Percentiles rank a stretch among this genome's conserved stretches.
These are phyloP conservation scores for Cylloceria caligata DNA, from an alignment of 2,888 invertebrate genomes.

Conservation along the genomic window DNA sequence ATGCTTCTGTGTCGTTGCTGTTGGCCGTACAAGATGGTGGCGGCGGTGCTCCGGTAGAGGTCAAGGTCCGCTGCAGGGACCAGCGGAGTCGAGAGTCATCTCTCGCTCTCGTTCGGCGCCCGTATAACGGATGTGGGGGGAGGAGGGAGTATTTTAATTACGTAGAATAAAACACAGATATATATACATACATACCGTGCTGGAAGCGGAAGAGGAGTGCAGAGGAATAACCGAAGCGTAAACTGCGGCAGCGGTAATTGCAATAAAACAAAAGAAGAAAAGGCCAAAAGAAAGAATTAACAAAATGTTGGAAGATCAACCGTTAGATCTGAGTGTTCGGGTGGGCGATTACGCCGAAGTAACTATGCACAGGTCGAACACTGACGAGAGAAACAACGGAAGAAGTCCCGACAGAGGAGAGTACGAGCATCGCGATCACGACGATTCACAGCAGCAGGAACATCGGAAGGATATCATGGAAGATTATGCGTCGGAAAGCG, in stretches of 20 bases:
- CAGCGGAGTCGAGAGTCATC: constrained; percentile 43
- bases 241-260: constrained; percentile 61
- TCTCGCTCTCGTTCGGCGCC: constrained; percentile 54
- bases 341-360: constrained; percentile 82
- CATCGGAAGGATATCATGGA: constrained; percentile 71
- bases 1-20: constrained; percentile 38
- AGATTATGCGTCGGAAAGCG: constrained; percentile 75
- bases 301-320: constrained; percentile 88
- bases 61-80: constrained; percentile 65
- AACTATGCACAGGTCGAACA: constrained; percentile 59
- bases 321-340: constrained; percentile 91
- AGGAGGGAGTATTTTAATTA: constrained; percentile 27
- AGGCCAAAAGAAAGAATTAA: constrained; percentile 37
- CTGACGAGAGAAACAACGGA: constrained; percentile 83
- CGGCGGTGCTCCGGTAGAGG: constrained; percentile 70
- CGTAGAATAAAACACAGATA: background rate
- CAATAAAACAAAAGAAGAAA: constrained; percentile 44
- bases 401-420: constrained; percentile 67
- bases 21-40: constrained; percentile 53
- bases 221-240: constrained; percentile 30
- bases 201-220: constrained; percentile 72
- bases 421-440: constrained; percentile 78
- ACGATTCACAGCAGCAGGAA: constrained; percentile 40
- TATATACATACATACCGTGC: constrained; percentile 63
- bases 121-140: constrained; percentile 47